Evolutionary conservation across 2,797 vertebrate genomes (phyloP).

Genomic region (Alectoris magna): DNA sequence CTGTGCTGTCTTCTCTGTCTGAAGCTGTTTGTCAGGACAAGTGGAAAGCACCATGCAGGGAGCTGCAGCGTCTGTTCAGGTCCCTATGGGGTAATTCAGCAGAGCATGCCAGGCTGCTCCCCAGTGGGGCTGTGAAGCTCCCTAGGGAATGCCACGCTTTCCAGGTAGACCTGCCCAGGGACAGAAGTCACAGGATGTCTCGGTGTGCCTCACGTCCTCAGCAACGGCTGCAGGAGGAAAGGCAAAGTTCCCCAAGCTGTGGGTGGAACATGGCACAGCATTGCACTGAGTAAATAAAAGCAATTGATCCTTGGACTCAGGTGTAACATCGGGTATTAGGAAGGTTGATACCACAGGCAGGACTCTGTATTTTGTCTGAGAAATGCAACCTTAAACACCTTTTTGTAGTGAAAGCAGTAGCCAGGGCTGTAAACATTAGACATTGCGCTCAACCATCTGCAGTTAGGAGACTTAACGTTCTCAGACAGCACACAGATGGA

Average conservation of each 20-base stretch:
- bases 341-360: slow-evolving; percentile 2
- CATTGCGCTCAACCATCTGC: background rate
- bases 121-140: fast-evolving
- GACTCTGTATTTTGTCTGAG: background rate
- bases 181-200: background rate
- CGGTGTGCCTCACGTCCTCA: background rate
- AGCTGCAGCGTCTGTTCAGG: background rate
- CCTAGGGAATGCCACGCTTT: background rate
- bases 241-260: slow-evolving; percentile 39
- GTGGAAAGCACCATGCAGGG: background rate
- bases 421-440: background rate
- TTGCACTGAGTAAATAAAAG: slow-evolving; percentile 61
- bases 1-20: background rate
- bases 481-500: background rate
- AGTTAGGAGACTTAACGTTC: background rate
- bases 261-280: slow-evolving; percentile 32
- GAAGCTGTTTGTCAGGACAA: background rate
- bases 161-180: background rate
- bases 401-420: background rate
- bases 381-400: slow-evolving; percentile 14
- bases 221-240: background rate
- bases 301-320: slow-evolving; percentile 59
- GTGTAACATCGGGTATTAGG: slow-evolving; percentile 16
- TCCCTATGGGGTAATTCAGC: background rate
- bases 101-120: background rate